A percentile compares a stretch with the other conserved stretches of the same genome.
phyloP scores from a whole-genome alignment of 2,888 invertebrate genomes.

The Polyploca ridens region DNA sequence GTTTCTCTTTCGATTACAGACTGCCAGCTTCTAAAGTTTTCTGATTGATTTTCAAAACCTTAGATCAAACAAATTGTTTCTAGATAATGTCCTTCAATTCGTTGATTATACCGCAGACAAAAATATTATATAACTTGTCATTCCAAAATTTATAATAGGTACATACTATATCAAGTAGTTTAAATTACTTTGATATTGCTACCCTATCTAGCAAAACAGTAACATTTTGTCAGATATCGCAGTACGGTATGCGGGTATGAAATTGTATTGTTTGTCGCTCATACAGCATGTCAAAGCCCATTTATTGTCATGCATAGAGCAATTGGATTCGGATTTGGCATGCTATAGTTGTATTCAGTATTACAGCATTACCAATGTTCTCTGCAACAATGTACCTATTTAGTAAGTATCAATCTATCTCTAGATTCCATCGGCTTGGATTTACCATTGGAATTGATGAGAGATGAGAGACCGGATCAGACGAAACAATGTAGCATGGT shows the following conservation, averaged over 20 bases:
- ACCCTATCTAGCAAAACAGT: neutral
- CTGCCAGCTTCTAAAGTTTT: neutral
- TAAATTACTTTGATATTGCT: neutral
- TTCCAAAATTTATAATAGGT: neutral
- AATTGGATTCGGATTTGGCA: conserved; percentile 37
- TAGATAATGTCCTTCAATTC: too few relatives aligned
- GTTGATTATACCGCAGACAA: neutral
- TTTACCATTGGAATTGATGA: neutral
- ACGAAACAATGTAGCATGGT: neutral
- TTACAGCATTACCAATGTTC: neutral
- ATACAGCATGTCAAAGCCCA: conserved; percentile 33
- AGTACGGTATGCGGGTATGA: conserved; percentile 18
- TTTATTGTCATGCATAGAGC: conserved; percentile 27
- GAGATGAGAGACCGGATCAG: neutral
- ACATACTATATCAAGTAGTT: neutral
- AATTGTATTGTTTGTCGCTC: conserved; percentile 39
- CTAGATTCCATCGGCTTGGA: neutral
- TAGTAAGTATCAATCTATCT: conserved; percentile 1
- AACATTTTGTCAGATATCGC: neutral
- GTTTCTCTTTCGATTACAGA: too few relatives aligned
- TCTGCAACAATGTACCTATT: neutral
- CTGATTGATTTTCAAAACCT: neutral
- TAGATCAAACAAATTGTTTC: neutral
- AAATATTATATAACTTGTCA: neutral
- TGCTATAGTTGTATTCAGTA: conserved; percentile 22